Evolutionary conservation across 2,113 vertebrate species (phyloP), one percentile per base, ranked within the genome.

Genomic region (Leptobrachium leishanense): DNA sequence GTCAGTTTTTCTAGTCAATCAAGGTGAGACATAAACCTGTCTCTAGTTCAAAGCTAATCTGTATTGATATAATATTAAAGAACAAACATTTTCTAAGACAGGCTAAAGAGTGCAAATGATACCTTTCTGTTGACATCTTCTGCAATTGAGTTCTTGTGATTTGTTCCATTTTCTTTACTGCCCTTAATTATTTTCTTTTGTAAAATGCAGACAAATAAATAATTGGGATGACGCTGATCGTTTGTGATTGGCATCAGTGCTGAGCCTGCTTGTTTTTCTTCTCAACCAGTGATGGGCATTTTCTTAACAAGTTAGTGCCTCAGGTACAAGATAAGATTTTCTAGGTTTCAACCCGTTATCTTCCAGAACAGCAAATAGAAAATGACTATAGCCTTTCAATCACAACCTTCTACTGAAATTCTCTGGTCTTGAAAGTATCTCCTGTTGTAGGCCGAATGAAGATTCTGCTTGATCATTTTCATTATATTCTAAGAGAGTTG

Each of bases 231-330:
- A 79, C 77, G 57, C 70, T 73, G 70, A 79, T 79, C 67, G 63
- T 79, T 79, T 79, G 44, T 79, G 77, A 79, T 79, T 79, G 72
- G 77, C 63, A 79, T 79, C 71, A 55, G 41, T 79, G 77, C 77
- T 79, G 77, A 79, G 77, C 65, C 77, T 79, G 77, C 77, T 79
- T 57, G 70, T 73, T 79, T 79, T 59, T 13, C 63, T 79, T 62
- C 50, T 59, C 50, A 79, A 63, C 57, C 77, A 79, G n/a, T 67
- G 77, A 74, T 40, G 46, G 77, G 70, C 70, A 66, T 59, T 59
- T 63, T 67, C 70, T 79, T 79, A 79, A 79, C 77, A 79, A 79
- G 77, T 59, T 79, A 79, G 40, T 73, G 77, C 77, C 77, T 79
- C 62, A 70, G 77, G 77, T 79, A 63, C 54, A 68, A 43, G 6